These are phyloP conservation scores for Anastrepha ludens DNA, from an alignment of 1,140 invertebrate genomes.

Conservation along the genomic window DNA sequence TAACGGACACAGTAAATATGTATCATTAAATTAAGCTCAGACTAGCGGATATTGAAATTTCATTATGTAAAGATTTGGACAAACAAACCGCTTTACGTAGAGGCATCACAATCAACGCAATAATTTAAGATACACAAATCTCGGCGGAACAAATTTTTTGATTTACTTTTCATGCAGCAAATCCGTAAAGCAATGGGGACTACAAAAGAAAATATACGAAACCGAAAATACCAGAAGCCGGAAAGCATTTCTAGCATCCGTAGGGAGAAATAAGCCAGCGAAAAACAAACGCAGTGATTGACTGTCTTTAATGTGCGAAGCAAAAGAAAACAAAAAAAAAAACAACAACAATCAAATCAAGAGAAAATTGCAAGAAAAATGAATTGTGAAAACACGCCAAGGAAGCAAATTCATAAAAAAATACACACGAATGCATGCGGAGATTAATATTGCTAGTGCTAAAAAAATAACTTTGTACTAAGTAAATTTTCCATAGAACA, in stretches of 20 bases:
- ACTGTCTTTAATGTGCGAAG: not conserved
- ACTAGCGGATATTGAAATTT: slow-evolving; percentile 46
- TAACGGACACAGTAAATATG: not conserved
- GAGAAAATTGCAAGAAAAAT: not conserved
- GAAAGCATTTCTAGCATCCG: slow-evolving; percentile 20
- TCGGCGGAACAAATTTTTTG: not conserved
- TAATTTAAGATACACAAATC: slow-evolving; percentile 29
- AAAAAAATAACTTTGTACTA: not conserved
- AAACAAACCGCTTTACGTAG: slow-evolving; percentile 32
- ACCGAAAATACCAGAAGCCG: slow-evolving; percentile 6
- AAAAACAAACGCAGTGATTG: slow-evolving; percentile 27
- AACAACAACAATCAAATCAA: not conserved
- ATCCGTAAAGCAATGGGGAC: not conserved
- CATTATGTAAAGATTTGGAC: slow-evolving; percentile 40
- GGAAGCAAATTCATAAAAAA: too few relatives aligned
- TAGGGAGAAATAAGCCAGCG: not conserved
- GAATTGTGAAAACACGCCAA: not conserved
- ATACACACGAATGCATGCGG: not conserved
- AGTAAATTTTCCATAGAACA: too few relatives aligned
- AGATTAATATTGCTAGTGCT: not conserved
- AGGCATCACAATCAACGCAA: slow-evolving; percentile 2
- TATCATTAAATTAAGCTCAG: slow-evolving; percentile 43
- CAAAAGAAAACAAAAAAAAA: not conserved
- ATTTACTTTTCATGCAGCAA: not conserved
- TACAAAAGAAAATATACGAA: slow-evolving; percentile 1